These are phyloP conservation scores for Petrolisthes cinctipes DNA, from an alignment of 2,888 invertebrate genomes.

Conservation along the genomic window DNA sequence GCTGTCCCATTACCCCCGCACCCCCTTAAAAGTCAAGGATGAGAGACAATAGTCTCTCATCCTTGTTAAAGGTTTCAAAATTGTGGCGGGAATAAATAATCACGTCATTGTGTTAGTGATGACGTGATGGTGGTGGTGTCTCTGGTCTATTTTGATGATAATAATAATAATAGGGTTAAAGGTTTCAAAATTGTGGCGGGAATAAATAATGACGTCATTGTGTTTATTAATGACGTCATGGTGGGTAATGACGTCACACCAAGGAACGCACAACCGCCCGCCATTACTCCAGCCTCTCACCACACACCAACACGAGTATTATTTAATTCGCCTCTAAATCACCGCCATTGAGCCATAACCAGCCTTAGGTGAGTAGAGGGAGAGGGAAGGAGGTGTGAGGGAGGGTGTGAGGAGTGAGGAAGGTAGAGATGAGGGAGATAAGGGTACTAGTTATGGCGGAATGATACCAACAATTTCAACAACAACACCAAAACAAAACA, in stretches of 20 bases:
- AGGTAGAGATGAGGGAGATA: background rate
- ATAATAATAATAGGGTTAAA: too few species aligned
- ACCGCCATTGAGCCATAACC: background rate
- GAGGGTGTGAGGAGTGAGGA: background rate
- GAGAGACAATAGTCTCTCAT: too few species aligned
- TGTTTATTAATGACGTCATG: background rate
- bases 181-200: too few species aligned
- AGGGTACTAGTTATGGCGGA: slow-evolving; percentile 55
- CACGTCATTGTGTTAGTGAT: too few species aligned
- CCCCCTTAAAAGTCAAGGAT: too few species aligned
- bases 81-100: too few species aligned
- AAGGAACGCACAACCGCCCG: slow-evolving; percentile 49
- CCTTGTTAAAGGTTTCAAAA: too few species aligned
- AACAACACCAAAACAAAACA: too few species aligned
- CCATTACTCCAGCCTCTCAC: slow-evolving; percentile 45
- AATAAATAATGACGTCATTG: too few species aligned
- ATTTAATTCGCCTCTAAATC: slow-evolving; percentile 1
- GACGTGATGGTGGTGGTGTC: too few species aligned
- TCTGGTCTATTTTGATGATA: too few species aligned
- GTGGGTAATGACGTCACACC: slow-evolving; percentile 26
- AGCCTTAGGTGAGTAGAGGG: slow-evolving; percentile 37
- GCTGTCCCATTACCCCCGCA: too few species aligned
- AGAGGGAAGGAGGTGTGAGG: background rate
- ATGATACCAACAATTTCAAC: slow-evolving; percentile 29
- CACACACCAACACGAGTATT: slow-evolving; percentile 36